A percentile compares a stretch with the other conserved stretches of the same genome.
Conservation (phyloP, 2,888 invertebrate species). For the Drosophila putrida region DNA sequence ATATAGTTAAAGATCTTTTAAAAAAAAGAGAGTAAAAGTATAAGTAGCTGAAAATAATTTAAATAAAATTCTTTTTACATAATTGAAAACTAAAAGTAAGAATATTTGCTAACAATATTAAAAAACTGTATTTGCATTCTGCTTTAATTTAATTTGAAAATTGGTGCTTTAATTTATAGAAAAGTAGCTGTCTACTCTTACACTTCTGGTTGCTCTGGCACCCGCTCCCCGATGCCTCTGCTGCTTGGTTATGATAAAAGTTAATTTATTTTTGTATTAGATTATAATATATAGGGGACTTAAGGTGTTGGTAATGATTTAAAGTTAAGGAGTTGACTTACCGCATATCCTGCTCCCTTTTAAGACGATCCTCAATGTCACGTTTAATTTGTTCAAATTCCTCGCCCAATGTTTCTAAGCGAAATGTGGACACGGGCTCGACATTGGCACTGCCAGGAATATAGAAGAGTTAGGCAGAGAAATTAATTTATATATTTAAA, state of each 20-base stretch:
- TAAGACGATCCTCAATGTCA: conserved; percentile 87
- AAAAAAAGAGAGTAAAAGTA: too few species aligned
- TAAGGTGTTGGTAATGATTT: background rate
- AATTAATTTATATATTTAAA: background rate
- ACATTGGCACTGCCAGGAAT: conserved; percentile 41
- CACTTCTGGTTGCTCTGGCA: conserved; percentile 69
- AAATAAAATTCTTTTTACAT: too few species aligned
- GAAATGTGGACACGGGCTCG: conserved; percentile 87
- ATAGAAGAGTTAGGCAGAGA: background rate
- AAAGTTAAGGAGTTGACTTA: conserved; percentile 51
- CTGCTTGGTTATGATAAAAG: conserved; percentile 46
- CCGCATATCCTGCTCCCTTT: conserved; percentile 86
- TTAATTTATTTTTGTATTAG: too few species aligned
- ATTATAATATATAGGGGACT: too few species aligned
- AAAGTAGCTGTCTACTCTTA: conserved; percentile 48
- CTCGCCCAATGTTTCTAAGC: conserved; percentile 88
- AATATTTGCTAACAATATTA: too few species aligned
- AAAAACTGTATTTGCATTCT: too few species aligned
- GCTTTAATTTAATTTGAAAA: background rate
- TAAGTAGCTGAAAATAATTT: too few species aligned
- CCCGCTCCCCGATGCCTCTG: conserved; percentile 42
- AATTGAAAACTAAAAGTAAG: too few species aligned
- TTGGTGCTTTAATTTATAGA: background rate
- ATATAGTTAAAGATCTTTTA: too few species aligned
- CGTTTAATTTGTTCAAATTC: conserved; percentile 87